phyloP scores from a whole-genome alignment of 2,797 vertebrate species.

The Miichthys miiuy region DNA sequence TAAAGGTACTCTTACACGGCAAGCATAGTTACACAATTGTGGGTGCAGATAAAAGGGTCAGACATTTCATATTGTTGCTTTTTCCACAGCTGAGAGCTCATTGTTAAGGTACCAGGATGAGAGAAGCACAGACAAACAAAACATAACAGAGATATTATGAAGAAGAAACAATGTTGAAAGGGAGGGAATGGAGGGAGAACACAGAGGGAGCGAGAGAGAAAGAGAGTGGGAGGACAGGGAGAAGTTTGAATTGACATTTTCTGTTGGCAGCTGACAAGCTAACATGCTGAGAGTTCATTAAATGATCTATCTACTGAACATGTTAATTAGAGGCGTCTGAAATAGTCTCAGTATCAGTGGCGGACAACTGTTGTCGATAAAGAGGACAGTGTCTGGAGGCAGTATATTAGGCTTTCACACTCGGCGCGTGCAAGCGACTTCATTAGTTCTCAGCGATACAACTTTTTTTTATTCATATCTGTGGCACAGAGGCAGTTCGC shows the following conservation, averaged over 20 bases:
- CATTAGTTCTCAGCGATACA: constrained; percentile 44
- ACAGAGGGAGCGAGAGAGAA: neutral
- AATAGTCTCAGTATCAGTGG: constrained; percentile 52
- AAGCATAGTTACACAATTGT: neutral
- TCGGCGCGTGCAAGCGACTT: constrained; percentile 47
- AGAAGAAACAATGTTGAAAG: neutral
- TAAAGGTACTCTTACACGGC: too few species aligned
- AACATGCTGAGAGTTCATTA: constrained; percentile 75
- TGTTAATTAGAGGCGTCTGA: constrained; percentile 71
- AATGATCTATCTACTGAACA: constrained; percentile 73
- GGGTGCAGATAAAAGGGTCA: constrained; percentile 14
- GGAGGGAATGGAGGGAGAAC: neutral
- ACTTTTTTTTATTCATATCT: constrained; percentile 49
- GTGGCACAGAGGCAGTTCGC: constrained; percentile 15
- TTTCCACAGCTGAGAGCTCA: neutral
- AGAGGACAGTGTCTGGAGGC: constrained; percentile 45
- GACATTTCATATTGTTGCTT: constrained; percentile 7
- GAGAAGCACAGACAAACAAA: neutral
- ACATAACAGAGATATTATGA: neutral
- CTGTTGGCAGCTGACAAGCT: constrained; percentile 51
- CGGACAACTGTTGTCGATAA: constrained; percentile 57
- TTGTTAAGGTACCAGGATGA: neutral
- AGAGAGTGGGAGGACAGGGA: neutral
- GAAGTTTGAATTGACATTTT: constrained; percentile 65
- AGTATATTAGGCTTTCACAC: constrained; percentile 46